Evolutionary conservation across 2,888 invertebrate species (phyloP).

Genomic region (Idaea straminata): DNA sequence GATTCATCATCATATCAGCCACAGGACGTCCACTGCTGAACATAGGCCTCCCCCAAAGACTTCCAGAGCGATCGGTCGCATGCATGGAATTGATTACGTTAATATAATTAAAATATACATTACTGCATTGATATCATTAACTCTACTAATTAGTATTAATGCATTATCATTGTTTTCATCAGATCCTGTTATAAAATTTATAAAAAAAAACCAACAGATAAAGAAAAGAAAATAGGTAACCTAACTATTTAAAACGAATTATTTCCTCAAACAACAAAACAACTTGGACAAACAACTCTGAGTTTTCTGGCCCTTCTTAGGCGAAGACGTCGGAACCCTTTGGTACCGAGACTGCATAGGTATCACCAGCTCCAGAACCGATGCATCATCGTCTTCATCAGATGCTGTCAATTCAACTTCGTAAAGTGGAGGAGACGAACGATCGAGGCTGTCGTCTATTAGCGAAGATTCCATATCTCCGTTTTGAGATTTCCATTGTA

Average conservation of each 20-base stretch:
- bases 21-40: too few relatives aligned
- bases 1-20: too few relatives aligned
- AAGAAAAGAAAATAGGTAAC: too few relatives aligned
- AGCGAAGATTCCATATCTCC: constrained; percentile 19
- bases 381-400: constrained; percentile 68
- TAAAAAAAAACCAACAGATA: too few relatives aligned
- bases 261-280: constrained; percentile 55
- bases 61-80: too few relatives aligned
- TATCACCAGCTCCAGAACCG: constrained; percentile 67
- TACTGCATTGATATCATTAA: too few relatives aligned
- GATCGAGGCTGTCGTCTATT: constrained; percentile 35
- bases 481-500: constrained; percentile 25
- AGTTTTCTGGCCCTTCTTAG: constrained; percentile 42
- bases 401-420: constrained; percentile 71
- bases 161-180: too few relatives aligned
- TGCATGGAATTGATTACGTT: too few relatives aligned
- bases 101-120: too few relatives aligned
- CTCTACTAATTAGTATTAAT: too few relatives aligned
- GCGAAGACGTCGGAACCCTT: constrained; percentile 53
- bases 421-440: constrained; percentile 59
- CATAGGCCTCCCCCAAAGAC: too few relatives aligned
- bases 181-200: too few relatives aligned
- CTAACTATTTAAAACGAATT: constrained; percentile 9
- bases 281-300: constrained; percentile 32
- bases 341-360: constrained; percentile 58